Base-by-base conservation (phyloP, 2,888 invertebrate species). In the Aphodius sticticus region DNA sequence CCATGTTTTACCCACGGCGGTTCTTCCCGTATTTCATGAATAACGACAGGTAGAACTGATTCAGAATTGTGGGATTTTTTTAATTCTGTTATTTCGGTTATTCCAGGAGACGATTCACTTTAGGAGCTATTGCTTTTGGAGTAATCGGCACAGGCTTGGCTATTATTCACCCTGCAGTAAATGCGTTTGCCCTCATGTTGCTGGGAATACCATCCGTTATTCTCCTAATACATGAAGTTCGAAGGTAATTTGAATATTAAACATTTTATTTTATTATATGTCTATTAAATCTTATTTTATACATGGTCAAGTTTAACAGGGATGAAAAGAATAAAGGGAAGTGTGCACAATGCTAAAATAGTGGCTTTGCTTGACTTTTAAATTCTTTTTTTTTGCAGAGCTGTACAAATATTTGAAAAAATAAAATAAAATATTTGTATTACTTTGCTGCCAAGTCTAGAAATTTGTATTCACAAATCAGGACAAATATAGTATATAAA, bases 121-220 rank as follows among this genome's bases (percentile, higher is more conserved):
- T 92, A 80, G 92, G 92, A 81, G 92, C 93, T 80, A 88, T 91
- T 74, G 85, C 91, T 38, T 89, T 93, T 70, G 93, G 94, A 5
- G 86, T 94, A 69, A 84, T 93, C 69, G 94, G 93, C 6, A 95
- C 95, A 2, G 92, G 92, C 16, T 90, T 95, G 84, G 92, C 94
- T 12, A 90, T 95, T 81, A 91, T 95, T 90, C 93, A 95, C 87
- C 96, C 96, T 6, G 93, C 93, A n/a, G 91, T 95, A 70, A 96
- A 96, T 88, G 95, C 96, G 35, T 96, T 96, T 88, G 96, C 94
- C 16, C 89, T 96, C 81, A 96, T 96, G 95, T 91, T 91, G 16
- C 90, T 96, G 81, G 92, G 93, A 70, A 88, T 95, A 35, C 96
- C 96, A 71, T 92, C 95, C 9, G 91, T 95, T 84, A 89, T 91